Conservation (phyloP, 2,888 invertebrate genomes). For the Drosophila emarginata region DNA sequence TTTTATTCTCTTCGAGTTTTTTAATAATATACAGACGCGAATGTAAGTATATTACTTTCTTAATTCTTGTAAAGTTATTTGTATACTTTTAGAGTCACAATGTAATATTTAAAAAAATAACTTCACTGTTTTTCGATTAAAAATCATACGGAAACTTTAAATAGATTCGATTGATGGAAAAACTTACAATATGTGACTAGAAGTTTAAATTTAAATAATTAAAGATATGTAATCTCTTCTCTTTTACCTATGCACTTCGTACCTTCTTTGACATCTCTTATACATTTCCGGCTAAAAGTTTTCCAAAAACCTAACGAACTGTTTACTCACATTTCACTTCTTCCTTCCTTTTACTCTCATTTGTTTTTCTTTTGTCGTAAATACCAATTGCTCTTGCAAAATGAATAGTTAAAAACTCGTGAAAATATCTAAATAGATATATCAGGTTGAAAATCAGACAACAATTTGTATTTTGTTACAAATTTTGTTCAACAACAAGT, state of each 20-base stretch:
- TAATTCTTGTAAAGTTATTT: no score
- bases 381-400: conserved; percentile 45
- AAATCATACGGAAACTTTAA: no score
- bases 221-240: not conserved
- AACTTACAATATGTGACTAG: no score
- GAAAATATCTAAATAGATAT: conserved; percentile 21
- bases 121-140: no score
- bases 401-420: conserved; percentile 48
- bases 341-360: not conserved
- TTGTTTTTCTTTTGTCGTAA: conserved; percentile 18
- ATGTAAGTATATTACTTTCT: no score
- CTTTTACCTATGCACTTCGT: not conserved
- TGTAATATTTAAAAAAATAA: no score
- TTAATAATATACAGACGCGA: no score
- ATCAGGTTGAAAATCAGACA: conserved; percentile 34
- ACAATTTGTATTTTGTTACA: conserved; percentile 19
- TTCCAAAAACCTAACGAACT: not conserved
- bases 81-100: no score
- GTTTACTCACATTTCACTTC: not conserved
- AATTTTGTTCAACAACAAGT: conserved; percentile 24
- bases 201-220: not conserved
- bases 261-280: not conserved
- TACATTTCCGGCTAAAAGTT: conserved; percentile 22
- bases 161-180: no score
- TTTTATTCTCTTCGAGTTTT: no score